Evolutionary conservation across 2,797 vertebrate species (phyloP).

Genomic region (Orientallactaga sibirica): DNA sequence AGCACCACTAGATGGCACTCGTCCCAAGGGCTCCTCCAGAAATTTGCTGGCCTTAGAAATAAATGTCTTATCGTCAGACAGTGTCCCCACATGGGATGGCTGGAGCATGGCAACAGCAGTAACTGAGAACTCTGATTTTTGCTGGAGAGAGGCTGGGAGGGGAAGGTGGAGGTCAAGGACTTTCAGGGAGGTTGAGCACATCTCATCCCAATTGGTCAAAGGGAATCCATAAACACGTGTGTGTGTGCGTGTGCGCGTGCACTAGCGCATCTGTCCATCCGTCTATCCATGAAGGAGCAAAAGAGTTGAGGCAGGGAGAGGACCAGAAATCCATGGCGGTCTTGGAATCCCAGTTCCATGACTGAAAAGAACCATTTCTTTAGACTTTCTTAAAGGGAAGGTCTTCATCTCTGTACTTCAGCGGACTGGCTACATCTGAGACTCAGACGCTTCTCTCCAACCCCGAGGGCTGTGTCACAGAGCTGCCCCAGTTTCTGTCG

Average conservation of each 20-base stretch:
- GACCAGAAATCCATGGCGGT: not conserved
- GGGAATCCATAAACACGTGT: rapidly evolving
- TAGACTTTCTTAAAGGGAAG: not conserved
- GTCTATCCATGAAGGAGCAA: too few relatives aligned
- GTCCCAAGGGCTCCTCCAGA: too few relatives aligned
- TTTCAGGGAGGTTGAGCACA: rapidly evolving
- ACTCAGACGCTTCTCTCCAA: rapidly evolving
- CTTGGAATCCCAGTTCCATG: not conserved
- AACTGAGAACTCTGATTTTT: not conserved
- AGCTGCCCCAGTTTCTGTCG: not conserved
- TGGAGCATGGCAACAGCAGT: not conserved
- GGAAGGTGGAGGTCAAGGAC: rapidly evolving
- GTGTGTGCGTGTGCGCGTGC: too few relatives aligned
- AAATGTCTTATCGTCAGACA: not conserved
- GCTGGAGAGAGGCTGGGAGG: too few relatives aligned
- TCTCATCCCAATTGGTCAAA: not conserved
- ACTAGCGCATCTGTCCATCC: too few relatives aligned
- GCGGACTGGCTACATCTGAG: not conserved
- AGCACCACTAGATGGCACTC: not conserved
- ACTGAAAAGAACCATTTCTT: not conserved
- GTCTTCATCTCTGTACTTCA: not conserved
- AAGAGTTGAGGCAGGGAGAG: too few relatives aligned
- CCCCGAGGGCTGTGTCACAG: not conserved
- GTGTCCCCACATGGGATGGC: not conserved
- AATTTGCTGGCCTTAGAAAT: too few relatives aligned